Evolutionary conservation across 2,797 vertebrate genomes (phyloP).

Genomic region (Pseudopleuronectes americanus): DNA sequence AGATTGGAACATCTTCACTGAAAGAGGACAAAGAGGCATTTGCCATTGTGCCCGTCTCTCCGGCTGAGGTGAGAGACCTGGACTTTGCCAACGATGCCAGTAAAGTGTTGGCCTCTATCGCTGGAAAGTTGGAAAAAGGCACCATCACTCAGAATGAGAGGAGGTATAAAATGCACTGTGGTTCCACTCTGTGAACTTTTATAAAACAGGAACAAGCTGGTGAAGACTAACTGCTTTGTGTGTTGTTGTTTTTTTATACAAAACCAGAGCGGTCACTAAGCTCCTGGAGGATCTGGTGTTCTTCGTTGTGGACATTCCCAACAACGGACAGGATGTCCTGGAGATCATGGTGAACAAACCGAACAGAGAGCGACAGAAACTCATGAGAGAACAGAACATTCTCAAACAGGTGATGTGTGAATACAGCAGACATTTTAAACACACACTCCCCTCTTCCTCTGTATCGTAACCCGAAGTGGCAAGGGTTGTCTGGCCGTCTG

Average conservation of each 20-base stretch:
- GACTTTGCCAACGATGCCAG: conserved; percentile 99
- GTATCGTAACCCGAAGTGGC: neutral
- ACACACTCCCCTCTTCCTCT: neutral
- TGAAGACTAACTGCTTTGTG: neutral
- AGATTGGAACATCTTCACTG: conserved; percentile 96
- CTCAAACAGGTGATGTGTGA: conserved; percentile 90
- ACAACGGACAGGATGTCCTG: conserved; percentile 95
- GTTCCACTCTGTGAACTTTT: neutral
- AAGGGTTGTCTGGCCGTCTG: neutral
- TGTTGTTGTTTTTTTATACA: neutral
- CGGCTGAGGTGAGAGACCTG: conserved; percentile 96
- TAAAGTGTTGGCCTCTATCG: conserved; percentile 96
- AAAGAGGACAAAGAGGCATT: conserved; percentile 99
- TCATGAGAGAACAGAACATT: conserved; percentile 99
- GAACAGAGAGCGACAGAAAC: conserved; percentile 95
- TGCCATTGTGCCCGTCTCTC: conserved; percentile 97
- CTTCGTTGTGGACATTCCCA: conserved; percentile 97
- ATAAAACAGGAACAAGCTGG: neutral
- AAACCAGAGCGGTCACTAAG: conserved; percentile 93
- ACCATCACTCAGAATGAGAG: conserved; percentile 99
- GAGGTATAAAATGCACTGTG: conserved; percentile 80
- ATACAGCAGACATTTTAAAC: neutral
- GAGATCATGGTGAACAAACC: conserved; percentile 99
- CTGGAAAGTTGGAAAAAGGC: conserved; percentile 97
- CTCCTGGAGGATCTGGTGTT: conserved; percentile 96